Evolutionary conservation across 1,140 invertebrate species (phyloP), one percentile per base, ranked within the genome.

Genomic region (Bombus soroeensis): DNA sequence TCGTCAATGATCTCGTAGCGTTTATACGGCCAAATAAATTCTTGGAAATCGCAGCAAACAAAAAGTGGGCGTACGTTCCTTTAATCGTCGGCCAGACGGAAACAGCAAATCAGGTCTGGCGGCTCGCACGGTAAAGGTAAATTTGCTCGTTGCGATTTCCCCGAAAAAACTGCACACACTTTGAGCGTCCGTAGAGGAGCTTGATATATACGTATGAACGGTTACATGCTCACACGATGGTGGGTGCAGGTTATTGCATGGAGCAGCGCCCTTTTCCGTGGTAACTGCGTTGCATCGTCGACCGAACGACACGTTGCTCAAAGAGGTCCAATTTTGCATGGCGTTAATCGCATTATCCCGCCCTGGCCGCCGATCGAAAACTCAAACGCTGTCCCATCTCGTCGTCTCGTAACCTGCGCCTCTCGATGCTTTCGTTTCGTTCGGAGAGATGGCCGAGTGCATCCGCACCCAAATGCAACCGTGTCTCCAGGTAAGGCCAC

Each of bases 281-380:
- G 86, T 91, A 89, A 91, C 89, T 90, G 84, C 88, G 89, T 90
- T 91, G 87, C 89, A 86, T 89, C 91, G 87, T 73, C 87, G 88
- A 78, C 88, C 87, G 90, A 92, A 92, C 90, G 91, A 91, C 89
- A 88, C 88, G 90, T 79, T 92, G 86, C 86, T 92, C 92, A 93
- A 92, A 92, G 91, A 92, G 92, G 85, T 91, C 87, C 92, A 93
- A 93, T 93, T 92, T 93, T 86, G 78, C 87, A 86, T 85, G 86
- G 92, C 91, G 91, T 91, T 91, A 93, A 93, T 92, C 89, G 73
- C 90, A 92, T 93, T 93, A 91, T 85, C 87, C 79, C 73, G 43
- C 62, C 79, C 66, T 81, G 59, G 70, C 68, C 53, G 70, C 85
- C 88, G 85, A 91, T 91, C 90, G 90, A 91, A 89, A 91, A 88